A percentile compares a stretch with the other conserved stretches of the same genome.
These are phyloP conservation scores for Pseudomyrmex sp. DNA, from an alignment of 1,140 invertebrate species.

Conservation along the genomic window DNA sequence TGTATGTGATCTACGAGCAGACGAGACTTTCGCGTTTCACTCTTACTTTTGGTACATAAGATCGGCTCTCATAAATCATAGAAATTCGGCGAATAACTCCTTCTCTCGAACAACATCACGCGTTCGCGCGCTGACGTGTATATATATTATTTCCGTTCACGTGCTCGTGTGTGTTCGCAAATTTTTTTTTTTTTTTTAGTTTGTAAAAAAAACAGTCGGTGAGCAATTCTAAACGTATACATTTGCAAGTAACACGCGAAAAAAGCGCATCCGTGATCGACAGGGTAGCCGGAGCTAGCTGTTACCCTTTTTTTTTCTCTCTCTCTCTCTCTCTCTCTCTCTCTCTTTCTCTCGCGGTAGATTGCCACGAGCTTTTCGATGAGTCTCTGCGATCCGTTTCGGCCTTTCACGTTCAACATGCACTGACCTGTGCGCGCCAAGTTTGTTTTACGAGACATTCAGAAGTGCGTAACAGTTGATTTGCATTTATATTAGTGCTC, in stretches of 20 bases:
- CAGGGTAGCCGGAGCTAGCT: background rate
- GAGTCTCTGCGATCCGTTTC: conserved; percentile 60
- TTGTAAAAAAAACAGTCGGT: background rate
- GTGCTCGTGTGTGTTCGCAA: too few species aligned
- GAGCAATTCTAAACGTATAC: background rate
- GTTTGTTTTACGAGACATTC: conserved; percentile 73
- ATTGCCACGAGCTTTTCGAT: conserved; percentile 51
- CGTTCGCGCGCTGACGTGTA: too few species aligned
- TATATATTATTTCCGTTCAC: too few species aligned
- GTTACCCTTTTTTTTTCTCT: background rate
- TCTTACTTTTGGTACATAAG: conserved; percentile 51
- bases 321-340: background rate
- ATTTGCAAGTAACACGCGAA: conserved; percentile 17
- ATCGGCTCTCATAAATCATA: conserved; percentile 42
- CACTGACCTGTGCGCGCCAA: conserved; percentile 54
- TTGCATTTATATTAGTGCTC: conserved; percentile 80
- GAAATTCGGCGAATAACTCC: conserved; percentile 4
- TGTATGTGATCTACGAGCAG: conserved; percentile 62
- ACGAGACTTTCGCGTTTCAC: conserved; percentile 37
- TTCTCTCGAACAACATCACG: too few species aligned
- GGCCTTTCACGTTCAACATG: conserved; percentile 13
- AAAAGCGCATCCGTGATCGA: background rate
- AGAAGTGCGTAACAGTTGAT: conserved; percentile 75
- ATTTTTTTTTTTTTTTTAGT: background rate
- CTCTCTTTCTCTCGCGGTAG: conserved; percentile 3